Base-by-base conservation (phyloP, 2,888 invertebrate species). In the Lepidochitona cinerea region DNA sequence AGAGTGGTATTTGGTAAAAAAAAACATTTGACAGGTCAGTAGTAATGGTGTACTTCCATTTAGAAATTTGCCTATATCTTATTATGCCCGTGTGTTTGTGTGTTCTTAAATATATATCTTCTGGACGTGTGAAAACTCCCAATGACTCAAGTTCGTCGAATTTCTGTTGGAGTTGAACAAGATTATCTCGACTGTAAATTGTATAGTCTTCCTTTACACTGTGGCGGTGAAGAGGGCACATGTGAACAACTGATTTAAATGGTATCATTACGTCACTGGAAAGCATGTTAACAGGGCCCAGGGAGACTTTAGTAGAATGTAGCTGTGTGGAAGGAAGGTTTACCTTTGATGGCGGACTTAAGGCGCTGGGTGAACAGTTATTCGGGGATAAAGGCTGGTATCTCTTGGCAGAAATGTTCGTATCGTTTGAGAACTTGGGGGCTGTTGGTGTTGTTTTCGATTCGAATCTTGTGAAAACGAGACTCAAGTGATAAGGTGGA, bases 201-300 rank as follows among this genome's bases (percentile, higher is more conserved):
- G 82, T 81, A 81, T 5, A 81, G 36, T 5, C 79, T 36, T 18
- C 81, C 82, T 69, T 84, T 82, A 9, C 79, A 59, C 70, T 81
- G 81, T 12, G 82, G 80, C 7, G 80, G 81, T 64, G 77, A 9
- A 76, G 72, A 65, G 81, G 81, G 36, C 81, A 80, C 83, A 82
- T 82, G 67, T 82, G 81, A 6, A 83, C 75, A 12, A 35, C 53
- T 26, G 81, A 79, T 68, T 83, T 7, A 69, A 81, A 81, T 7
- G 75, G 75, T 7, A 77, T 80, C 3, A 71, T 26, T 6, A 32
- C 18, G 7, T 37, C 37, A 18, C 35, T 32, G 49, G 76, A 29
- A 26, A 78, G 53, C 4, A 73, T n/a, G 12, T 68, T 68, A 52
- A 76, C 74, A 0, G 78, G 79, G 54, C 76, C 78, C 1, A 79